Base-by-base conservation (phyloP, 2,113 vertebrate species). In the Xyliphius kryptos region DNA sequence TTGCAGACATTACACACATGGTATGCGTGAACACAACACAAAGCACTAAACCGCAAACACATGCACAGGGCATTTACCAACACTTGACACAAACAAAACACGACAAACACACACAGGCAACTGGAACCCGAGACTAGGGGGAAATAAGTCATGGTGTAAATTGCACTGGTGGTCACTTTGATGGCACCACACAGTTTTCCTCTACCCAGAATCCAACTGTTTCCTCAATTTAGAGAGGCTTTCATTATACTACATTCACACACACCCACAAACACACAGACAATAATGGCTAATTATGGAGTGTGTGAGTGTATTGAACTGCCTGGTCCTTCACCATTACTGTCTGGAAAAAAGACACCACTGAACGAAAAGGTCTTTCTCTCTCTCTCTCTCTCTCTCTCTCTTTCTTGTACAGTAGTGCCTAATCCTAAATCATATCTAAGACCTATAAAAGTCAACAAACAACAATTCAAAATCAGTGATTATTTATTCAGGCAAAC, bases 211-310 rank as follows among this genome's bases (percentile, higher is more conserved):
- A 79, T 83, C 79, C 82, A 76, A 69, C 68, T 54, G 76, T 77
- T 82, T 85, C 75, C 76, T 74, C 82, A 49, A 56, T 79, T 69
- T 78, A 83, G 80, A 79, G 80, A 78, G 77, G 74, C 77, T 85
- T 86, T 83, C 80, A 83, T 85, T 84, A 88, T 84, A 82, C 79
- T 79, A 76, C 46, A 43, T 19, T 16, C 50, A 51, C 47, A 79
- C 81, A 83, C 83, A 81, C 79, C 76, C 67, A 68, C 49, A 63
- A n/a, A 66, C 53, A 66, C 54, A 66, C 78, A 76, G 78, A 80
- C 85, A 85, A 85, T 88, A 83, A 88, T 86, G 76, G 84, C 81
- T 87, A 86, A 88, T 89, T 86, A 89, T 83, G 84, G 83, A 77
- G 66, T 81, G 75, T 57, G 74, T 77, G 78, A 74, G 72, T 74